Base-by-base conservation (phyloP, 2,888 invertebrate species). In the Sycophila texana region DNA sequence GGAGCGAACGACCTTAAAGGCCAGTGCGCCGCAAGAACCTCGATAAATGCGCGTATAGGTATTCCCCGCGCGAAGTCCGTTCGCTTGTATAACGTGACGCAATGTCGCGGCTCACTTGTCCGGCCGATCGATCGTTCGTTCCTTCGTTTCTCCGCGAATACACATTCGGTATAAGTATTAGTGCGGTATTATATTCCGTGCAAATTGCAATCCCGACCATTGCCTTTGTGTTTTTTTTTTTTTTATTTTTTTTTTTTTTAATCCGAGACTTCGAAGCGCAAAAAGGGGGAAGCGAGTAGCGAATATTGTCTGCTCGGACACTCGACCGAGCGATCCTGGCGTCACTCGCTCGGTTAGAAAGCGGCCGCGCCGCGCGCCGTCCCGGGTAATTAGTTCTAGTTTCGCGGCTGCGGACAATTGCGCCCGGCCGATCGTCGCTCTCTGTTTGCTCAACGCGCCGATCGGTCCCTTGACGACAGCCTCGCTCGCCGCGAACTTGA, bases 311-410 rank as follows among this genome's bases (percentile, higher is more conserved):
- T 2, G 39, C 39, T 2, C 39, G 30, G 39, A 26, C 39, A 51
- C 16, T 22, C 57, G 61, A 7, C 16, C 14, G 60, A 60, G 20
- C 53, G 51, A 39, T 22, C 60, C 61, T 65, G 72, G 65, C 72
- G 80, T 66, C 72, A 65, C 65, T 76, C 58, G 77, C 71, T 77
- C 71, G 77, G 30, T 77, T 81, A 81, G 81, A 81, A 81, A 81
- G 81, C 81, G 81, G 71, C 68, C 30, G 7, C 55, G 66, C 47
- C 57, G 14, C 39, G 63, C 57, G 10, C 70, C 65, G 65, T 51
- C 47, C 47, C 39, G 66, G 70, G 65, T 74, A 72, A 81, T 81
- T 81, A 77, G 81, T 81, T 81, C 77, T 72, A 81, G 77, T 81
- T 75, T 77, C 71, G 75, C 47, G 75, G 70, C 77, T 65, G 26